Evolutionary conservation across 2,113 vertebrate species (phyloP), one percentile per base, ranked within the genome.

Genomic region (Petaurus breviceps): DNA sequence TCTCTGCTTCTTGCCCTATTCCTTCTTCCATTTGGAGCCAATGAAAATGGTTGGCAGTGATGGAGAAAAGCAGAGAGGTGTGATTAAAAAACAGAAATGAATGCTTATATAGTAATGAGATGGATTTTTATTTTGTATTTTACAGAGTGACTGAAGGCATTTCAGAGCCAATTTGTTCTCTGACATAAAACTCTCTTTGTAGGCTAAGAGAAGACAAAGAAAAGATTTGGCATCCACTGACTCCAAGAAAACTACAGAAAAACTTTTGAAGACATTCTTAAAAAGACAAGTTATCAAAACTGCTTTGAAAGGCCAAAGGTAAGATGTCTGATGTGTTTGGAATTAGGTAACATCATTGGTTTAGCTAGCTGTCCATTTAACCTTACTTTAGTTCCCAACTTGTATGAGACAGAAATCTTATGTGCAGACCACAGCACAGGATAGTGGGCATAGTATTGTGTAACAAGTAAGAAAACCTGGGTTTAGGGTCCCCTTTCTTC

Each of bases 201-300:
- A 99, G 99, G 99, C 98, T 68, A 98, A 99, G 95, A 99, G 99
- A 97, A 99, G 99, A 96, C 99, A 99, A 93, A 99, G 99, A 97
- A 99, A 99, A 97, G 99, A 99, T 61, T 94, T 98, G 19, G 98
- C 99, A 16, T 94, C 77, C 11, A 98, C 23, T 2, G 99, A 99
- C 97, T 99, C 99, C 77, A 99, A 98, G 95, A 99, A 99, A 97
- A 99, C 99, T 50, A 98, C 99, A 53, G 99, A 99, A 94, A 99
- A 99, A 95, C 99, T 99, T 91, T 98, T 99, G 95, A 99, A 97
- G 98, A 99, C 99, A 0, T 99, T 99, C 97, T 96, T 99, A 96
- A 99, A 99, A 98, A 99, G 99, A 98, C 99, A 99, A n/a, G 99
- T 99, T 77, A 98, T 99, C 96, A 99, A 99, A 99, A 99, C 99